Conservation (phyloP, 2,113 vertebrate genomes). For the Xyrauchen texanus region DNA sequence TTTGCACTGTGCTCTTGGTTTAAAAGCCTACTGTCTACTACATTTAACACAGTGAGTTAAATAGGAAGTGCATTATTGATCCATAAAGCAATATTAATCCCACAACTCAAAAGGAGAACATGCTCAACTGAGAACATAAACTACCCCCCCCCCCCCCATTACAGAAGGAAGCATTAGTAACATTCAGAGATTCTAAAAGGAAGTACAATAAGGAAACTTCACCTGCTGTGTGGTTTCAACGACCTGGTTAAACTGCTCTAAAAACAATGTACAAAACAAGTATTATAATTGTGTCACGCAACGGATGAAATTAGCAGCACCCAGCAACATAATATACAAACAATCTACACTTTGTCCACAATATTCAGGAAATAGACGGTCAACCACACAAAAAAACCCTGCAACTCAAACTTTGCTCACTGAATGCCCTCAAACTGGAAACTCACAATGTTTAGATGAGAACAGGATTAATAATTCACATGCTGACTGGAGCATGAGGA, state of each 20-base stretch:
- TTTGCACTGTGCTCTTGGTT: neutral
- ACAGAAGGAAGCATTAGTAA: no score
- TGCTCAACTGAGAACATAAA: neutral
- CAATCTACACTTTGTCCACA: neutral
- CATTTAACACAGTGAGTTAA: neutral
- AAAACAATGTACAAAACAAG: neutral
- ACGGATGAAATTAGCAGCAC: neutral
- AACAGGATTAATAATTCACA: conserved; percentile 47
- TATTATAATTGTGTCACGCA: neutral
- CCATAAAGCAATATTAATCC: conserved; percentile 22
- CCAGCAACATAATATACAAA: conserved; percentile 15
- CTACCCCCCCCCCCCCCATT: no score
- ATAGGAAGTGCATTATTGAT: conserved; percentile 31
- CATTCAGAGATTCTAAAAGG: no score
- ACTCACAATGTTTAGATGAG: neutral
- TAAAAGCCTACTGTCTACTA: neutral
- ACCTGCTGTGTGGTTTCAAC: no score
- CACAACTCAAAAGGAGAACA: conserved; percentile 7
- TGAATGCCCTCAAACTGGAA: conserved; percentile 5
- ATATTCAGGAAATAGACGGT: neutral
- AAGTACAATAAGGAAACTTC: no score
- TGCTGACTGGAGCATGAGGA: neutral
- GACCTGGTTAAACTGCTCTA: no score
- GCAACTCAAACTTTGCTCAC: neutral
- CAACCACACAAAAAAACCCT: neutral